Evolutionary conservation across 2,888 invertebrate genomes (phyloP), one percentile per base, ranked within the genome.

Genomic region (Drosophila pseudotalamancana): DNA sequence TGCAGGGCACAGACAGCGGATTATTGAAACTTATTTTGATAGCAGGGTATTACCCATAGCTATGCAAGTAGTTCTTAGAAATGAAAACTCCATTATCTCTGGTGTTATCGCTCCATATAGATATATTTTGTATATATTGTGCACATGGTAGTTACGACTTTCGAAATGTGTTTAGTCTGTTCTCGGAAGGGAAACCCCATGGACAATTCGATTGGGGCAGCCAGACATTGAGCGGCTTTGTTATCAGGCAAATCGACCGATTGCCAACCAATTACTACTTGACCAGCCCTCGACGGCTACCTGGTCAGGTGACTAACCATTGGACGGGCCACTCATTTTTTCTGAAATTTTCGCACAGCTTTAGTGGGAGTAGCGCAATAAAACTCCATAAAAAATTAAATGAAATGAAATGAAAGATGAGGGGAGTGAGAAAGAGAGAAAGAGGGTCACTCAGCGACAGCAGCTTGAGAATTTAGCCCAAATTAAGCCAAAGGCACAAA

Each of bases 301-400:
- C 79, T 65, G 70, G 35, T 78, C 70, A 62, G 59, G 64, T 64
- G 64, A 69, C 61, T 69, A 61, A 64, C 57, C 75, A 64, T 37
- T 45, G 45, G 54, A 34, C 45, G 53, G 49, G 29, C 53, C 54
- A 62, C 48, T 46, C 68, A 42, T 29, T 48, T 48, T 25, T 40
- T 25, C 19, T 29, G 43, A 43, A 45, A 34, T 37, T 48, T 70
- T 55, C 50, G 50, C 55, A 56, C 48, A 68, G 39, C 19, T 21
- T 46, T 50, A 63, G 71, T 76, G 72, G 72, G 72, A 76, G 72
- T 76, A 49, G 45, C 43, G 31, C 32, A 40, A 27, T 32, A 48
- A 25, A 53, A 27, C 23, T 29, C 12, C 16, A 39, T 18, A 48
- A 43, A 53, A 56, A 61, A 27, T 53, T 12, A 40, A 60, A 42